Base-by-base conservation (phyloP, 2,888 invertebrate species). In the Marasmarcha lunaedactyla region DNA sequence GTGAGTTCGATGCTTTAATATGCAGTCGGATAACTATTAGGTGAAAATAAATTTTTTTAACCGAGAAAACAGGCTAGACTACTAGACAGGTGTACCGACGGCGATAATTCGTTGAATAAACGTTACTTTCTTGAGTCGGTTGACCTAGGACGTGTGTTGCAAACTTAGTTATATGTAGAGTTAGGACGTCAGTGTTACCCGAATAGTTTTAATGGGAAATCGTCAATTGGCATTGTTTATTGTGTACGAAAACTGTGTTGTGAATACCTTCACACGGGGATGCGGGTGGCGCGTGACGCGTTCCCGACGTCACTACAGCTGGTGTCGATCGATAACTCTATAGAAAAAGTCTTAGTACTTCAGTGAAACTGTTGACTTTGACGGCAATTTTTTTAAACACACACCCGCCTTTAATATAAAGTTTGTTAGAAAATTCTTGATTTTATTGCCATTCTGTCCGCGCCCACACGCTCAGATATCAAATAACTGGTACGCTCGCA, bases 221-320 rank as follows among this genome's bases (percentile, higher is more conserved):
- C 30, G 30, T 30, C 30, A 30, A 9, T 9, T 3, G 30, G 9
- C 10, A 3, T 9, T 9, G 30, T 30, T 30, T 3, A 9, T 30
- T 30, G 2, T 10, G 30, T n/a, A 30, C 2, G 30, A 10, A 20
- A 11, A 11, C 10, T 30, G 11, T 4, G 10, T 4, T 30, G 4
- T 30, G n/a, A n/a, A 3, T 30, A n/a, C 4, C n/a, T 9, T 7
- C 20, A 30, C 30, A 72, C 71, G 69, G 62, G 59, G n/a, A 7
- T n/a, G 30, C n/a, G 50, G 51, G 52, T 58, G 61, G 58, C 52
- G 55, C 55, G 55, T 46, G 47, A 54, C 54, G 44, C 49, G 52
- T 43, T 43, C 37, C 15, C 74, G 73, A 79, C 78, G 78, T 78
- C 73, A 73, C 51, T 46, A 42, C 66, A 66, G 69, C 71, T 72